Conservation (phyloP, 2,888 invertebrate species). For the Danaus chrysippus region DNA sequence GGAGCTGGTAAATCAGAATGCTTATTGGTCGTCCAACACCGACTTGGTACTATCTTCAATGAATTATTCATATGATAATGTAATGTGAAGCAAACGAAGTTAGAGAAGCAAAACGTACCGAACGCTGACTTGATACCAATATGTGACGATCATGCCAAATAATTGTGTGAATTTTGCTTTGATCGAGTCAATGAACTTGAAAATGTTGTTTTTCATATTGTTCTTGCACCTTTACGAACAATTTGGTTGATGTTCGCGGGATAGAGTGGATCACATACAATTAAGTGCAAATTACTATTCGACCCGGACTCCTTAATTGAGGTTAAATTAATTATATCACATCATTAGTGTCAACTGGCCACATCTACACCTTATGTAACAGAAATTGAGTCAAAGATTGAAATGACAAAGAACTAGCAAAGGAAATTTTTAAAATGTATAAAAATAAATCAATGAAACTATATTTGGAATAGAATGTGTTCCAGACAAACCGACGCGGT, state of each 20-base stretch:
- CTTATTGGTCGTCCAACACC: constrained; percentile 35
- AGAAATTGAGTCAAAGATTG: not conserved
- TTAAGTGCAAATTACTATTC: constrained; percentile 8
- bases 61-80: constrained; percentile 40
- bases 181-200: not conserved
- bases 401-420: constrained; percentile 3
- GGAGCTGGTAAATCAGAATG: constrained; percentile 28
- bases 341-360: constrained; percentile 47
- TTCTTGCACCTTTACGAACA: too few species aligned
- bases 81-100: constrained; percentile 26
- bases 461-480: constrained; percentile 28
- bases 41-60: constrained; percentile 35
- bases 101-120: constrained; percentile 17
- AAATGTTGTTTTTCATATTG: not conserved
- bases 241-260: too few species aligned
- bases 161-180: not conserved
- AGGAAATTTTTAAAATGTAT: constrained; percentile 9
- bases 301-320: constrained; percentile 49
- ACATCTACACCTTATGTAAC: constrained; percentile 21
- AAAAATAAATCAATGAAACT: constrained; percentile 24
- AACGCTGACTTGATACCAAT: constrained; percentile 10
- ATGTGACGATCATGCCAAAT: not conserved
- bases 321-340: constrained; percentile 72
- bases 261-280: constrained; percentile 4
- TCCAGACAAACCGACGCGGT: constrained; percentile 34